These are phyloP conservation scores for Trichomalopsis sarcophagae DNA, from an alignment of 1,140 invertebrate genomes.

Conservation along the genomic window DNA sequence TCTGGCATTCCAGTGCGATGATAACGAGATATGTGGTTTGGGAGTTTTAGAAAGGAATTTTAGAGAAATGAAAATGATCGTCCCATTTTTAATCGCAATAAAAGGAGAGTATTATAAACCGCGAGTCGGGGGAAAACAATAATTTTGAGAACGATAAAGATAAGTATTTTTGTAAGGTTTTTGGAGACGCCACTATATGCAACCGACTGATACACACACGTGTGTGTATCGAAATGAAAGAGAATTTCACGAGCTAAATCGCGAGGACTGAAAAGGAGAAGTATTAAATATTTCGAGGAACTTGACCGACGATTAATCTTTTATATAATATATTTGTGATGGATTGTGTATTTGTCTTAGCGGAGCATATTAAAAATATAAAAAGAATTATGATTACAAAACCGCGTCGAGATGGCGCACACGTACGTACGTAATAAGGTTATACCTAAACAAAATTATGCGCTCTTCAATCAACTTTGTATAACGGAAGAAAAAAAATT, in stretches of 20 bases:
- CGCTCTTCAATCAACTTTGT: slow-evolving; percentile 50
- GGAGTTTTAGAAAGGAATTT: neutral
- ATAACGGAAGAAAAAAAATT: slow-evolving; percentile 16
- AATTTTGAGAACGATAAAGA: slow-evolving; percentile 17
- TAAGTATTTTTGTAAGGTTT: slow-evolving; percentile 44
- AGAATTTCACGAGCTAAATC: slow-evolving; percentile 16
- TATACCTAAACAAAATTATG: slow-evolving; percentile 19
- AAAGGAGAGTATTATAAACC: neutral
- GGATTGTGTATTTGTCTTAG: neutral
- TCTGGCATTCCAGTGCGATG: neutral
- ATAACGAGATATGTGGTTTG: neutral
- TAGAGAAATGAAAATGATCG: neutral
- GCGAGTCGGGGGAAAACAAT: neutral
- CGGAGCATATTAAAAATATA: slow-evolving; percentile 6
- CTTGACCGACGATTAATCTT: slow-evolving; percentile 18
- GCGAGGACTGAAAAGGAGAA: slow-evolving; percentile 7
- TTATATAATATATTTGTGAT: slow-evolving; percentile 21
- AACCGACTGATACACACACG: neutral
- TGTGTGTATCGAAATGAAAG: neutral
- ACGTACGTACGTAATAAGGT: neutral
- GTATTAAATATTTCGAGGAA: slow-evolving; percentile 5
- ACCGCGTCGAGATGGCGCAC: no score
- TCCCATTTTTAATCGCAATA: slow-evolving; percentile 24
- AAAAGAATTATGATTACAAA: slow-evolving; percentile 1
- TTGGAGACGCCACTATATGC: slow-evolving; percentile 12